phyloP scores from a whole-genome alignment of 2,113 vertebrate species.

The Neoarius graeffei region DNA sequence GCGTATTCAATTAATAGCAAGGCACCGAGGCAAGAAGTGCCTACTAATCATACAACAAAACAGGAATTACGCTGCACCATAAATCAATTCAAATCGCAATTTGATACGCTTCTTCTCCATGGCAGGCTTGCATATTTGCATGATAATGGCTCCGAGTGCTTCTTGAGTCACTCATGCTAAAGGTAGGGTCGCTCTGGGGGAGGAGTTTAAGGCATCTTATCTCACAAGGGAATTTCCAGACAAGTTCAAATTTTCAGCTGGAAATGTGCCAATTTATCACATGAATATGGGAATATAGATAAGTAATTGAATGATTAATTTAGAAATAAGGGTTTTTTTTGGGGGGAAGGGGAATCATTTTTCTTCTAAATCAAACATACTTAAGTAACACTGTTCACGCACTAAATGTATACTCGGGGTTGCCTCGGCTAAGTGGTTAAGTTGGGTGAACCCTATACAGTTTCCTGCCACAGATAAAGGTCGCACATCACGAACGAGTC shows the following conservation, averaged over 20 bases:
- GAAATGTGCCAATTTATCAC: slow-evolving; percentile 27
- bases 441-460: not conserved
- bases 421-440: not conserved
- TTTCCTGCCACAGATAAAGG: not conserved
- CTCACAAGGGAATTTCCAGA: slow-evolving; percentile 26
- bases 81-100: slow-evolving; percentile 46
- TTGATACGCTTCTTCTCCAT: slow-evolving; percentile 30
- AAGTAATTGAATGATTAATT: slow-evolving; percentile 38
- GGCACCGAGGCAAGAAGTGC: not conserved
- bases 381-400: not conserved
- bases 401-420: not conserved
- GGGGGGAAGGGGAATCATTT: not conserved
- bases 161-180: not conserved
- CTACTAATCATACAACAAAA: slow-evolving; percentile 19
- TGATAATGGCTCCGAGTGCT: slow-evolving; percentile 18
- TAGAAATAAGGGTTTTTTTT: not conserved
- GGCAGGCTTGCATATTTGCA: slow-evolving; percentile 39
- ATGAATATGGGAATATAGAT: slow-evolving; percentile 20
- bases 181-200: slow-evolving; percentile 2
- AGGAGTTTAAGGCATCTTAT: slow-evolving; percentile 15
- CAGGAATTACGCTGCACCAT: slow-evolving; percentile 17
- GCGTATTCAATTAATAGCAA: slow-evolving; percentile 25
- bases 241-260: slow-evolving; percentile 23
- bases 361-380: not conserved
- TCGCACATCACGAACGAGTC: not conserved